Conservation (phyloP, 2,888 invertebrate genomes). For the Timandra comae region DNA sequence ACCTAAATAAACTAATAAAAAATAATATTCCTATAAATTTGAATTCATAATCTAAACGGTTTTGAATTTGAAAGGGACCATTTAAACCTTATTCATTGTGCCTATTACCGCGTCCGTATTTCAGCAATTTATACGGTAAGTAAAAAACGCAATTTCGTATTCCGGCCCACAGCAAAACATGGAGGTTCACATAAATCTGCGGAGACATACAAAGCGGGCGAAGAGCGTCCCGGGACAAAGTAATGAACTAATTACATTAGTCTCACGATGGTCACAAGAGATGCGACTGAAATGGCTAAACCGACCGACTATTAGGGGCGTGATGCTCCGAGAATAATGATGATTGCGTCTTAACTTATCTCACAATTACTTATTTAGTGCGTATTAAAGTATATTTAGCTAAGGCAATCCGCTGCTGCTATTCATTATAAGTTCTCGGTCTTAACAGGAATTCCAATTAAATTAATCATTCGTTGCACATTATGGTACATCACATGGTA, state of each 20-base stretch:
- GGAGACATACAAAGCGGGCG: slow-evolving; percentile 48
- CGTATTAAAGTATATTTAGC: slow-evolving; percentile 18
- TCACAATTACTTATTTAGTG: slow-evolving; percentile 24
- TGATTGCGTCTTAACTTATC: slow-evolving; percentile 34
- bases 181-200: slow-evolving; percentile 55
- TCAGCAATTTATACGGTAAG: slow-evolving; percentile 32
- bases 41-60: too few species aligned
- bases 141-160: slow-evolving; percentile 45
- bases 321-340: slow-evolving; percentile 39
- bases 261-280: slow-evolving; percentile 42
- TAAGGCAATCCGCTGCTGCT: too few species aligned
- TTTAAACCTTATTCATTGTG: slow-evolving; percentile 31
- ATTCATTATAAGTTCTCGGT: too few species aligned
- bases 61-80: slow-evolving; percentile 25
- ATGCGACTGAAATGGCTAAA: slow-evolving; percentile 51
- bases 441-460: too few species aligned
- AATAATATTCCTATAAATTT: too few species aligned
- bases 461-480: too few species aligned
- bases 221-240: slow-evolving; percentile 52
- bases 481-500: too few species aligned
- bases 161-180: slow-evolving; percentile 49
- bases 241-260: slow-evolving; percentile 74
- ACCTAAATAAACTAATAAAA: too few species aligned
- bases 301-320: slow-evolving; percentile 42
- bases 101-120: slow-evolving; percentile 36